A percentile compares a stretch with the other conserved stretches of the same genome.
Evolutionary conservation across 2,888 invertebrate genomes (phyloP).

Genomic region (Calameuta pallipes): DNA sequence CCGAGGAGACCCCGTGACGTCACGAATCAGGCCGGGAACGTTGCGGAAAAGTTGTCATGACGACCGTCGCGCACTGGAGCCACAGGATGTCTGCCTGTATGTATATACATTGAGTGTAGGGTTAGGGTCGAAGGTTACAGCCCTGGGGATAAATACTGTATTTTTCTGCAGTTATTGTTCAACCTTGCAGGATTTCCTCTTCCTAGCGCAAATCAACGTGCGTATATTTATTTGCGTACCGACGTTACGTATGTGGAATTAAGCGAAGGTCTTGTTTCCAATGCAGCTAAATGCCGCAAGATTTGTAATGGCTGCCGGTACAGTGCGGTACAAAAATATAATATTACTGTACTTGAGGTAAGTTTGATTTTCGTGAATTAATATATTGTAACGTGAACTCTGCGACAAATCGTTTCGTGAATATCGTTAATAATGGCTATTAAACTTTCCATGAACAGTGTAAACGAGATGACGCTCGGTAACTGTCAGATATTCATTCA

Average conservation of each 20-base stretch:
- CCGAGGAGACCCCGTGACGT: constrained; percentile 53
- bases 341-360: not conserved
- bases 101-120: not conserved
- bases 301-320: too few relatives aligned
- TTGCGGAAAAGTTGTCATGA: constrained; percentile 63
- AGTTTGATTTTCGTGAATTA: not conserved
- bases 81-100: not conserved
- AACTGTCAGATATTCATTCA: not conserved
- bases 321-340: not conserved
- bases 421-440: not conserved
- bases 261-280: too few relatives aligned
- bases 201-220: not conserved
- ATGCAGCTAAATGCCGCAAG: too few relatives aligned
- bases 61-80: constrained; percentile 36
- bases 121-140: not conserved
- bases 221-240: not conserved
- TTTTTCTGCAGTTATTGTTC: not conserved
- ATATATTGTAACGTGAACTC: not conserved
- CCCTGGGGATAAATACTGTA: not conserved
- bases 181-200: not conserved
- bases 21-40: constrained; percentile 61
- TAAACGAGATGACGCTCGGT: not conserved
- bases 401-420: not conserved
- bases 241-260: not conserved
- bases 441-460: not conserved